phyloP scores from a whole-genome alignment of 2,797 vertebrate species.

The Micromesistius poutassou region DNA sequence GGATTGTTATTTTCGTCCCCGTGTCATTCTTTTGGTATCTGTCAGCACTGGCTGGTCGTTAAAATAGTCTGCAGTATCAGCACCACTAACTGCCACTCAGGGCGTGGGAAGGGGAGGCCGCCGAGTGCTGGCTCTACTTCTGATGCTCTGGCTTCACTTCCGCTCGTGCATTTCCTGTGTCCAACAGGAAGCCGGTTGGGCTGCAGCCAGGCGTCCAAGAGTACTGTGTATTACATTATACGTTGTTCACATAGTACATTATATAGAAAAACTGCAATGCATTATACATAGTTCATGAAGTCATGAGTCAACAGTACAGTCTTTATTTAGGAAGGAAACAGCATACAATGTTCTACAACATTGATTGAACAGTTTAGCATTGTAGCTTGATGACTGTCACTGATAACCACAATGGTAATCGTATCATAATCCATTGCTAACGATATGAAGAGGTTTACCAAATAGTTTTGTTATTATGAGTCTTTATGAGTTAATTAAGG shows the following conservation, averaged over 20 bases:
- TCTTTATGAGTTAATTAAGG: background rate
- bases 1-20: conserved; percentile 33
- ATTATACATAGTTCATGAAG: background rate
- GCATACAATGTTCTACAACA: too few species aligned
- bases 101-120: conserved; percentile 34
- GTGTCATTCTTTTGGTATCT: conserved; percentile 31
- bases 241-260: background rate
- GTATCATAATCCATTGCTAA: background rate
- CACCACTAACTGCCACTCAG: conserved; percentile 24
- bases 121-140: conserved; percentile 29
- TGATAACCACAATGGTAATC: background rate
- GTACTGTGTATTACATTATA: background rate
- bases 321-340: background rate
- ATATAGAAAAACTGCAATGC: background rate
- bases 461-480: background rate
- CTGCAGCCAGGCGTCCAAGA: background rate
- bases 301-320: background rate
- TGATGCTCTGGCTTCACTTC: conserved; percentile 17
- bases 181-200: background rate
- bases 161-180: background rate
- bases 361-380: background rate
- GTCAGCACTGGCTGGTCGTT: conserved; percentile 32
- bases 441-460: background rate
- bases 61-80: conserved; percentile 33
- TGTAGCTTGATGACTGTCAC: background rate